Conservation (phyloP, 2,113 vertebrate species). For the Bubalus kerabau region DNA sequence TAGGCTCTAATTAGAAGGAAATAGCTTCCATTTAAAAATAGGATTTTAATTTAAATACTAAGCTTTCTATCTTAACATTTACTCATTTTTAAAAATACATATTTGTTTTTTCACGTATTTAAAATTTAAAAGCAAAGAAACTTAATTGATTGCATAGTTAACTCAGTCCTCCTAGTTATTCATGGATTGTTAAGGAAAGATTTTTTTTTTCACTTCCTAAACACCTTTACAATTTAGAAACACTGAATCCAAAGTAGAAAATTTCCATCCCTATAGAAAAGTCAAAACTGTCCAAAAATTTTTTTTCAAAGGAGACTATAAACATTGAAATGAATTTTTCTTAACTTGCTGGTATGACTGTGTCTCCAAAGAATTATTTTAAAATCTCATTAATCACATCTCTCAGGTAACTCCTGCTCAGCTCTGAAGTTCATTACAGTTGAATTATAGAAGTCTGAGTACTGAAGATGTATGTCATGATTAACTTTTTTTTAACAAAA, state of each 20-base stretch:
- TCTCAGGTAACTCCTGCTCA: not conserved
- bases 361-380: not conserved
- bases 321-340: not conserved
- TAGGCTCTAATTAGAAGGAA: not conserved
- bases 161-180: not conserved
- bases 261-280: not conserved
- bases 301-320: not conserved
- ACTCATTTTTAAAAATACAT: not conserved
- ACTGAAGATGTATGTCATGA: not conserved
- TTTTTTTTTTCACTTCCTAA: not conserved
- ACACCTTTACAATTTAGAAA: conserved; percentile 3
- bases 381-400: not conserved
- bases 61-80: not conserved
- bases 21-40: not conserved
- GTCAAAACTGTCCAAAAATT: not conserved
- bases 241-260: not conserved
- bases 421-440: not conserved
- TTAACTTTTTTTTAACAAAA: not conserved
- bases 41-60: not conserved
- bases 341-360: not conserved
- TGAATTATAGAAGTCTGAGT: not conserved
- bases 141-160: not conserved
- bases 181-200: not conserved
- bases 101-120: not conserved
- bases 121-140: conserved; percentile 19